Percentiles rank a stretch among this genome's conserved stretches.
These are phyloP conservation scores for Xanthia togata DNA, from an alignment of 2,888 invertebrate genomes.

Conservation along the genomic window DNA sequence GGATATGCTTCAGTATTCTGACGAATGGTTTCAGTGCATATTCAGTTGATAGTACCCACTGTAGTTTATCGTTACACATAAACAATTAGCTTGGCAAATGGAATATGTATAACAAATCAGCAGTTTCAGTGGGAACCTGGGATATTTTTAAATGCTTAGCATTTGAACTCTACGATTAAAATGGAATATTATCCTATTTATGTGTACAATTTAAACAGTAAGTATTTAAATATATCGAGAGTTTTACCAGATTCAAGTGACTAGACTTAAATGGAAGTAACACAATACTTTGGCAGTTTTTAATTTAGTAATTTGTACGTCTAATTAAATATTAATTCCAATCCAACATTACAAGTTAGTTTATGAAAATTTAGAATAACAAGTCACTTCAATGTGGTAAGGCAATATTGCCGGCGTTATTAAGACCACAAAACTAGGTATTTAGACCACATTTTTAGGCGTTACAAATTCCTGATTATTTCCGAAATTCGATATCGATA, in stretches of 20 bases:
- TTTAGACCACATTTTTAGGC: not conserved
- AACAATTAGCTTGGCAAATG: constrained; percentile 31
- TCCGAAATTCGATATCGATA: constrained; percentile 4
- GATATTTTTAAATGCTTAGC: constrained; percentile 35
- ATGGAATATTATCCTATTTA: not conserved
- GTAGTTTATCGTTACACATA: constrained; percentile 26
- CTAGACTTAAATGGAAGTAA: not conserved
- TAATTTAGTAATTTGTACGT: not conserved
- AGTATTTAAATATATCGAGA: constrained; percentile 31
- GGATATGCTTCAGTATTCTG: constrained; percentile 26
- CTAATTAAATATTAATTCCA: not conserved
- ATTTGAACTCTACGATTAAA: constrained; percentile 27
- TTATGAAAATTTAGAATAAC: not conserved
- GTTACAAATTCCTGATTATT: constrained; percentile 16
- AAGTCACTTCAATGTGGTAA: constrained; percentile 36
- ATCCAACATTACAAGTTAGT: not conserved
- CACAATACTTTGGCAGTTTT: not conserved
- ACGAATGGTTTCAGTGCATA: constrained; percentile 43
- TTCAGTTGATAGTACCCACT: constrained; percentile 28
- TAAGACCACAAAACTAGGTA: not conserved
- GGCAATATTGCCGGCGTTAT: constrained; percentile 3
- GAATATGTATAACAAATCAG: constrained; percentile 19
- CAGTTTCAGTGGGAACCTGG: constrained; percentile 7
- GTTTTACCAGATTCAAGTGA: constrained; percentile 47
- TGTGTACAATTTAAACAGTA: constrained; percentile 26